Conservation (phyloP, 1,140 invertebrate species). For the Ooceraea biroi region DNA sequence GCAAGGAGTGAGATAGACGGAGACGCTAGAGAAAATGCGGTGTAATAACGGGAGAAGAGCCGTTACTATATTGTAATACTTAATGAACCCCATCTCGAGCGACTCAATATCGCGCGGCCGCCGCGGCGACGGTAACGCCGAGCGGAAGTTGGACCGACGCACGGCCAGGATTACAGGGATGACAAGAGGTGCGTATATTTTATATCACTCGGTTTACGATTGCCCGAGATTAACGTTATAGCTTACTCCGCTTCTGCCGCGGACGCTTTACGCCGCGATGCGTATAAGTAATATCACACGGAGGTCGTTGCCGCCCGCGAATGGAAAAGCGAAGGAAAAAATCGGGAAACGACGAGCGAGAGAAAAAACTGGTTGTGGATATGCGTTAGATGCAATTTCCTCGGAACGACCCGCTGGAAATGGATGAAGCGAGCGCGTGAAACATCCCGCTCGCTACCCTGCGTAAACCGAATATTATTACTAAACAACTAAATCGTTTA, state of each 20-base stretch:
- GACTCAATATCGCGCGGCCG: constrained; percentile 63
- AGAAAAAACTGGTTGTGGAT: background rate
- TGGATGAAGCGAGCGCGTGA: background rate
- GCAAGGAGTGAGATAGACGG: background rate
- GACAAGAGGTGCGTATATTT: constrained; percentile 61
- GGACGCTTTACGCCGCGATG: constrained; percentile 39
- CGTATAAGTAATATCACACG: constrained; percentile 51
- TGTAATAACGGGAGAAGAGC: constrained; percentile 32
- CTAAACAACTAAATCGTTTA: no score
- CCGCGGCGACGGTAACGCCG: background rate
- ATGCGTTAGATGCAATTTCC: constrained; percentile 64
- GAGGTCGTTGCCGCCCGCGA: background rate
- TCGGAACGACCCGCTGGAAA: constrained; percentile 35
- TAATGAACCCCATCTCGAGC: constrained; percentile 66
- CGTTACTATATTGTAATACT: constrained; percentile 56
- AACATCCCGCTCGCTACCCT: background rate
- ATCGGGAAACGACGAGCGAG: background rate
- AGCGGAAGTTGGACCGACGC: constrained; percentile 16
- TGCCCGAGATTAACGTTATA: constrained; percentile 64
- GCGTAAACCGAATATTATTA: no score
- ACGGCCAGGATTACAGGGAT: constrained; percentile 16
- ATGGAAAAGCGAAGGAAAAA: constrained; percentile 1
- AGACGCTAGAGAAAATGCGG: constrained; percentile 19
- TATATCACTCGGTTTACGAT: constrained; percentile 67
- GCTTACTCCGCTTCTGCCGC: constrained; percentile 50